Percentiles rank a stretch among this genome's conserved stretches.
Evolutionary conservation across 2,888 invertebrate genomes (phyloP).

Genomic region (Leucoma salicis): DNA sequence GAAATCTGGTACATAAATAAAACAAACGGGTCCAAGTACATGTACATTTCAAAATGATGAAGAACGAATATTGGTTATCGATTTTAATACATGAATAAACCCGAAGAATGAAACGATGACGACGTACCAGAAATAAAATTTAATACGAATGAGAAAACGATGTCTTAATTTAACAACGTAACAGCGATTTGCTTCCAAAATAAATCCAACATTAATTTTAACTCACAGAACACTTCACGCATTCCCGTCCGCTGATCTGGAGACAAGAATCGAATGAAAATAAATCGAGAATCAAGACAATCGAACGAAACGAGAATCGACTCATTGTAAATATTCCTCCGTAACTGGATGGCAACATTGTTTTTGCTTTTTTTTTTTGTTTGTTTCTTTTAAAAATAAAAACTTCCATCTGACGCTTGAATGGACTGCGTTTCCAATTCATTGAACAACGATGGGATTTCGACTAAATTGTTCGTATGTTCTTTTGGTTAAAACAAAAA

Average conservation of each 20-base stretch:
- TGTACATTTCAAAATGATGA: too few relatives aligned
- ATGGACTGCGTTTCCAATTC: conserved; percentile 34
- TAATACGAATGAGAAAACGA: conserved; percentile 26
- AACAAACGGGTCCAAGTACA: too few relatives aligned
- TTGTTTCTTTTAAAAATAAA: conserved; percentile 26
- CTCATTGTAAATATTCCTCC: conserved; percentile 45
- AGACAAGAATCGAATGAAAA: conserved; percentile 55
- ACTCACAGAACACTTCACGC: conserved; percentile 44
- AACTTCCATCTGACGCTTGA: conserved; percentile 33
- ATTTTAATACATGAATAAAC: conserved; percentile 18
- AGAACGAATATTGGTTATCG: neutral
- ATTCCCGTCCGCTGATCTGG: conserved; percentile 39
- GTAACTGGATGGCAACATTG: conserved; percentile 40
- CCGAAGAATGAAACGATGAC: conserved; percentile 8
- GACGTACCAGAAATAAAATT: conserved; percentile 16
- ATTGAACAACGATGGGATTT: conserved; percentile 23
- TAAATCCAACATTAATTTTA: conserved; percentile 33
- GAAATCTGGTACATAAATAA: too few relatives aligned
- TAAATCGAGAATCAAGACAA: conserved; percentile 62
- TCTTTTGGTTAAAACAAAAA: conserved; percentile 8
- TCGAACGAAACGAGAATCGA: conserved; percentile 42
- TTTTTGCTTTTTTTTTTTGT: conserved; percentile 26
- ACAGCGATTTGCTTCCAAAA: conserved; percentile 32
- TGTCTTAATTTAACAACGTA: conserved; percentile 30
- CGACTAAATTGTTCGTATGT: conserved; percentile 12